Evolutionary conservation across 2,888 invertebrate species (phyloP), one percentile per base, ranked within the genome.

Genomic region (Cheilosia soror): DNA sequence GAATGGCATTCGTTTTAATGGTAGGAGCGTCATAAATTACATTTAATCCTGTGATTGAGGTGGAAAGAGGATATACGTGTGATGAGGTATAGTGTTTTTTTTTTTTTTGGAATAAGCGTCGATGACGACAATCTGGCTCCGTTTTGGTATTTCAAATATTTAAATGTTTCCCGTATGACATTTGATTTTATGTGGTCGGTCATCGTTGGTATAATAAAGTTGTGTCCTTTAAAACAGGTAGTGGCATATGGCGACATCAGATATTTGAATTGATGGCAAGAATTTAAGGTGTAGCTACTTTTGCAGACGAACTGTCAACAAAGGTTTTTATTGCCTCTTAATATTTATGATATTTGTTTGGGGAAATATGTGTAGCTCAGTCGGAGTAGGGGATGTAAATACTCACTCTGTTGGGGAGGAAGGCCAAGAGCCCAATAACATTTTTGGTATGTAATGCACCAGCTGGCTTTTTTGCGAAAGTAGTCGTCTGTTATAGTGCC

Each of bases 11-110:
- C 33, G 53, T 33, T 60, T 66, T 58, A 58, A 58, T 57, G 42
- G 42, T 9, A 37, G 40, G 15, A 71, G 49, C 42, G 51, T 40
- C 9, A 72, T 72, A 79, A 79, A 79, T 79, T 72, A 58, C 42
- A 20, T 65, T 72, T 66, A 79, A 79, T 79, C 71, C 79, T 53
- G 44, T 69, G 57, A 25, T 65, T 65, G 33, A 20, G 42, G 44
- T 51, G 51, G 51, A 27, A 40, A 33, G 27, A 47, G 40, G 65
- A 49, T 58, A 37, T 47, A 58, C 53, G 60, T 27, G 53, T 37
- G 33, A 5, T 5, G 3, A 25, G 51, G 4, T 27, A 20, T 31
- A 29, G 49, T 31, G 62, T 6, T 31, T 44, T 53, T 20, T 55
- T 6, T 6, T 31, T 44, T 53, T 20, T 55, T 6, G 37, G 20